Base-by-base conservation (phyloP, 35 echinoderm and acorn worm genomes). In the Strongylocentrotus purpuratus region DNA sequence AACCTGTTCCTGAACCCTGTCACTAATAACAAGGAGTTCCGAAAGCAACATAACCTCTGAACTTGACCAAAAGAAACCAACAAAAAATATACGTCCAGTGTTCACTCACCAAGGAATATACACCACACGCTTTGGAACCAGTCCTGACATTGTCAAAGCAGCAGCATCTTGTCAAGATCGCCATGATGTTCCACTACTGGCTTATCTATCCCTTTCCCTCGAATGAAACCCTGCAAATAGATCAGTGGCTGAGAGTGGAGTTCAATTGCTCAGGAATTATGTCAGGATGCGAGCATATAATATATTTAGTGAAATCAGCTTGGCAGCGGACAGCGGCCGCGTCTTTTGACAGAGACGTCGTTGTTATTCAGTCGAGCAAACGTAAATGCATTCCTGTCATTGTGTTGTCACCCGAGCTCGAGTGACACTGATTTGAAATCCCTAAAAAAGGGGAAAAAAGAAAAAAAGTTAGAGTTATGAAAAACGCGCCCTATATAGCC, bases 31-130 rank as follows among this genome's bases (percentile, higher is more conserved):
- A 92, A 95, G 31, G 31, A 46, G 20, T 45, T 32, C 87, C 31
- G 86, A 48, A 93, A 91, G 92, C 31, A 70, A 92, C 47, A 70
- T 55, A 48, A 70, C 86, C n/a, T 33, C 85, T 31, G 88, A 33
- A 88, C 71, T 33, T 22, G 46, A 85, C n/a, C 55, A 90, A 33
- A 28, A 78, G 18, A 22, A 28, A 7, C 71, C 71, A 86, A 41
- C n/a, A 88, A 94, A 28, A 85, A 86, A 86, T 6, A 94, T 20
- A 41, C 28, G 22, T 15, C 12, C 31, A 45, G 9, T 85, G 18
- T 94, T 48, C 22, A 94, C 94, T 94, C 47, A 94, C 94, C 50
- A 94, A 18, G 8, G 94, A 85, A 46, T 94, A 94, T 31, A 94
- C 46, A 85, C 94, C 94, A 86, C 94, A 86, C 0, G 94, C 94